Evolutionary conservation across 2,113 vertebrate genomes (phyloP).

Genomic region (Microtus pennsylvanicus): DNA sequence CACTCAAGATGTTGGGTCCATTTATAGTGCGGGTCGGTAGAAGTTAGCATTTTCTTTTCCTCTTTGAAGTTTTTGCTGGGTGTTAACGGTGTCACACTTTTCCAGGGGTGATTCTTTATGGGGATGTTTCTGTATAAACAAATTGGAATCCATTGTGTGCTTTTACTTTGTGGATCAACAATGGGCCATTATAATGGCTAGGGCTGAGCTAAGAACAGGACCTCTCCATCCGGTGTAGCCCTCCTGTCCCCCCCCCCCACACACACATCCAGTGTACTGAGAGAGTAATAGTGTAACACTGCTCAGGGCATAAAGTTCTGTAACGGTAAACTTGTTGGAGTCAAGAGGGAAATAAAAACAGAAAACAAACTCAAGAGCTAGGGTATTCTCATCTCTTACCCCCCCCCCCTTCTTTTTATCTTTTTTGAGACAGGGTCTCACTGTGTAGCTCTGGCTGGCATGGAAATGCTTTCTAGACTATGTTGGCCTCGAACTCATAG

Average conservation of each 20-base stretch:
- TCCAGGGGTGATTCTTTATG: neutral
- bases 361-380: neutral
- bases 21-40: neutral
- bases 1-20: neutral
- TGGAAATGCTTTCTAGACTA: neutral
- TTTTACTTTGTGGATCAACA: neutral
- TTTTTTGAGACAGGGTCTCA: neutral
- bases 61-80: no score
- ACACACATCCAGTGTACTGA: no score
- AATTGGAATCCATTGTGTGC: neutral
- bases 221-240: neutral
- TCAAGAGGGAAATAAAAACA: neutral
- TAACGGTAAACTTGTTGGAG: neutral
- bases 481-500: neutral
- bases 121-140: neutral
- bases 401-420: no score
- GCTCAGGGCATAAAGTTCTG: neutral
- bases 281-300: no score
- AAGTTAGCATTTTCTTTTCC: neutral
- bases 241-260: fast-evolving
- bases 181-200: neutral
- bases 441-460: neutral
- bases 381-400: neutral
- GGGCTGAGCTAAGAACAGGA: neutral
- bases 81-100: neutral